Base-by-base conservation (phyloP, 2,888 invertebrate genomes). In the Epinotia brunnichana region DNA sequence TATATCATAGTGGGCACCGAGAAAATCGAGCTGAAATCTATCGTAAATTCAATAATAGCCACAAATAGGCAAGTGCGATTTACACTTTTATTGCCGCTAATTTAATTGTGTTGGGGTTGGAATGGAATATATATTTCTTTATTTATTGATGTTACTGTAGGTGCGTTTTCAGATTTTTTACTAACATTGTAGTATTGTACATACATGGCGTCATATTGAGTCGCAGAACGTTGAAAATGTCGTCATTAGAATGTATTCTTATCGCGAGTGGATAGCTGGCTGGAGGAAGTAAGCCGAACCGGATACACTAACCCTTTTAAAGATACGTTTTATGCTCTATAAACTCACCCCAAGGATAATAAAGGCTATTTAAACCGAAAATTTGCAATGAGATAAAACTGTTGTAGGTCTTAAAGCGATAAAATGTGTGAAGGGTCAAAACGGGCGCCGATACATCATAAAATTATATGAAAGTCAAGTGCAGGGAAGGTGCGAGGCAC, bases 401-500 rank as follows among this genome's bases (percentile, higher is more conserved):
- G 57, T 61, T 74, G 64, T 66, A 72, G 60, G 62, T 56, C 68
- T 72, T 83, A 84, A 81, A 81, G 85, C 88, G 86, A 91, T 91
- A 92, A 91, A 91, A 89, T 85, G 88, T 89, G 88, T 87, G 91
- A 90, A 90, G 92, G 92, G 92, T 92, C 92, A 92, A 85, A 89
- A 87, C 85, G 88, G 85, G 84, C 87, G 83, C 77, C 90, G 84
- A 92, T 92, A 92, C 88, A 93, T 93, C 92, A 92, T 91, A 90
- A 92, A 92, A 91, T 92, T 92, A 93, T 90, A 92, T 92, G 89
- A 93, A 92, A 92, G 92, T 92, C 93, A 91, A 92, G 90, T 87
- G 89, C 89, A 89, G 90, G 86, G 88, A 86, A 88, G 88, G 89
- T 87, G 89, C 86, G 88, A 90, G 90, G 90, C 86, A 82, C 82